phyloP scores from a whole-genome alignment of 1,140 invertebrate genomes.

The Latrodectus geometricus region DNA sequence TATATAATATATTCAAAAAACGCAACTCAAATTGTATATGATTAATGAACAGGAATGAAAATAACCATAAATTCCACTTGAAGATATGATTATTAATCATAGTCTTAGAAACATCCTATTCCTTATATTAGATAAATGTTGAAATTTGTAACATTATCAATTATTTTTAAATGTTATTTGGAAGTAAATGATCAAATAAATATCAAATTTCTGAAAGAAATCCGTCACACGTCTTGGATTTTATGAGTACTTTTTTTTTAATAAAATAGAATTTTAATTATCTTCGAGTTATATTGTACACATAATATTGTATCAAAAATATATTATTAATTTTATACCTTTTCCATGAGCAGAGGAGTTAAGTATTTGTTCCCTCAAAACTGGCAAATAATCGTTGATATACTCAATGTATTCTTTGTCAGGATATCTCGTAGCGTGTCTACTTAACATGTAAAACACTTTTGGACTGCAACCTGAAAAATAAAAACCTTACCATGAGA shows the following conservation, averaged over 20 bases:
- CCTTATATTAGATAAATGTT: no score
- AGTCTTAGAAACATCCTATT: no score
- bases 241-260: background rate
- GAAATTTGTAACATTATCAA: no score
- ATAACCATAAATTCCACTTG: no score
- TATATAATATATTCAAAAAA: no score
- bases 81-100: no score
- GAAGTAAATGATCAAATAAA: background rate
- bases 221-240: background rate
- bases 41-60: no score
- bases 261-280: background rate
- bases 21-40: no score
- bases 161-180: background rate
- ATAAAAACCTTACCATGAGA: background rate
- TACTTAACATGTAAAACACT: constrained; percentile 61
- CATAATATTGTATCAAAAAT: background rate
- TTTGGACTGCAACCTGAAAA: constrained; percentile 59
- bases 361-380: constrained; percentile 51
- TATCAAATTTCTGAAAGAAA: background rate
- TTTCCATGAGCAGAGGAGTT: background rate
- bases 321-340: background rate
- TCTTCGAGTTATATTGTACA: background rate
- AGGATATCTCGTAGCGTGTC: constrained; percentile 64
- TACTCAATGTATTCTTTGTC: constrained; percentile 54
- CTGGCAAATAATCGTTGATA: constrained; percentile 31